Evolutionary conservation across 1,140 invertebrate species (phyloP), one percentile per base, ranked within the genome.

Genomic region (Eubasilissa regina): DNA sequence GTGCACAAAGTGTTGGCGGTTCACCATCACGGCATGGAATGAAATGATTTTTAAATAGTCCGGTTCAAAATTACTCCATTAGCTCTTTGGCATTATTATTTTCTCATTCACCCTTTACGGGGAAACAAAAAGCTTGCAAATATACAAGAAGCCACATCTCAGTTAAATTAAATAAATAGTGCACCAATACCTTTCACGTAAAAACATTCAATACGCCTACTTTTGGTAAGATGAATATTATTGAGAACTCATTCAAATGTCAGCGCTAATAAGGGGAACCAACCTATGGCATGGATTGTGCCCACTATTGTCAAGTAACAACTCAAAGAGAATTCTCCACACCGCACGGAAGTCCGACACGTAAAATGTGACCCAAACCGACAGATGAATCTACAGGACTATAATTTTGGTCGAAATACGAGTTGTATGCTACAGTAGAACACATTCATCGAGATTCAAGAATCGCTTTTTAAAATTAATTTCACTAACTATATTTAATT

Each of bases 361-460:
- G 53, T 17, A 1, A 56, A 13, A 56, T 62, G 21, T 25, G 19
- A 62, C 58, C 21, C 12, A 56, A 15, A 17, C 66, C 48, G 48
- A 51, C 48, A 25, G 66, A 25, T 25, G 45, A 70, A 70, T 70
- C 25, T 70, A 48, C 15, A 11, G 13, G 19, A 15, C n/a, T 51
- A 70, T 35, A 66, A 74, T 55, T 70, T 60, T 74, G 70, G 70
- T 56, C 51, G 35, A 48, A 72, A 53, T 35, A 72, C 68, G 68
- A 72, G 68, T 72, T 60, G 15, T 55, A 74, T 12, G 44, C 70
- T 74, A 74, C 53, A 17, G 19, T 74, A 74, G 66, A 70, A 70
- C 66, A 70, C 66, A 70, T 70, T 70, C 43, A 17, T 74, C 70
- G 70, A 74, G 70, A 74, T 74, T 55, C 53, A 74, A 56, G 53